Base-by-base conservation (phyloP, 2,888 invertebrate genomes). In the Pristionchus fissidentatus region DNA sequence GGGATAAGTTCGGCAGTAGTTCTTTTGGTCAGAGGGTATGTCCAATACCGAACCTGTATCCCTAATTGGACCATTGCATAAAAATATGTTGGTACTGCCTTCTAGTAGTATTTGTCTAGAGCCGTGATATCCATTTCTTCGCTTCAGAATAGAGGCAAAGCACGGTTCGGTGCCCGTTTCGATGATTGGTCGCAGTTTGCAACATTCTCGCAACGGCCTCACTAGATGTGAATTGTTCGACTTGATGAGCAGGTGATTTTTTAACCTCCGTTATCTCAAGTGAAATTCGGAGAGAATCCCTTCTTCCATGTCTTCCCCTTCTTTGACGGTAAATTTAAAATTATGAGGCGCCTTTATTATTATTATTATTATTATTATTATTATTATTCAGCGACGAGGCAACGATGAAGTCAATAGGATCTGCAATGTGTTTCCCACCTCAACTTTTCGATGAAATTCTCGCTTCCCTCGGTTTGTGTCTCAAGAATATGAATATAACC, bases 151-250 rank as follows among this genome's bases (percentile, higher is more conserved):
- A 8, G 81, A 81, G 35, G 38, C 41, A 15, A 35, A 38, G 22
- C 52, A 66, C 10, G 81, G 81, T 10, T 22, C 22, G 19, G 32
- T 5, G 19, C 26, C 46, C 5, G 32, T 81, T 35, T 84, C 79
- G 1, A 38, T 41, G 38, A 80, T 88, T 1, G 86, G 86, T 75
- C 84, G 85, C 43, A 87, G 78, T 81, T 85, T 90, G 13, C 78
- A 84, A 13, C 84, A 85, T 22, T 84, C 89, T 8, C 83, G 86
- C 0, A 85, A 88, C 70, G 90, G 90, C 5, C 83, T 90, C 13
- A 90, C 89, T 38, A 84, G 87, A 29, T 83, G 87, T 13, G 90
- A 90, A 79, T 57, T 90, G 1, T 86, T 85, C 57, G 90, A 90
- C 77, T 85, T 87, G 8, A 73, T 89, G 57, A 79, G 66, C 46